phyloP scores from a whole-genome alignment of 1,140 invertebrate species.

The Philaenus spumarius region DNA sequence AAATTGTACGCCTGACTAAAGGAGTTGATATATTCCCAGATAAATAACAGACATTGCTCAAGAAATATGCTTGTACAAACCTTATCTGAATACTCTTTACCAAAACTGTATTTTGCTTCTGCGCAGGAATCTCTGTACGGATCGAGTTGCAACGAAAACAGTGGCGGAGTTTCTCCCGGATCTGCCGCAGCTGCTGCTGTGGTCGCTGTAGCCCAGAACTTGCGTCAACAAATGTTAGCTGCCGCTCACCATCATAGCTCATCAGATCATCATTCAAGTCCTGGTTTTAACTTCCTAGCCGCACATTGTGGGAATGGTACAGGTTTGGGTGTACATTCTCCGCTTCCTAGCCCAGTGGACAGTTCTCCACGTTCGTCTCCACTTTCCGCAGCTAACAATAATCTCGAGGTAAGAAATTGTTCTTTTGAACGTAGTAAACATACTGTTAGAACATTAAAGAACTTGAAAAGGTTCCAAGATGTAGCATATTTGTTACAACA shows the following conservation, averaged over 20 bases:
- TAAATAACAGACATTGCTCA: too few relatives aligned
- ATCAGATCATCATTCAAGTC: background rate
- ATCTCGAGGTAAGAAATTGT: slow-evolving; percentile 22
- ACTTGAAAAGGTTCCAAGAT: too few relatives aligned
- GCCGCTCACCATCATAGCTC: slow-evolving; percentile 45
- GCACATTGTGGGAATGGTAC: slow-evolving; percentile 25
- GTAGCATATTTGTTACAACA: too few relatives aligned
- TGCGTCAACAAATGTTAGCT: slow-evolving; percentile 63
- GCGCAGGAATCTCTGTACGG: slow-evolving; percentile 13
- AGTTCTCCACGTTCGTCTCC: slow-evolving; percentile 25
- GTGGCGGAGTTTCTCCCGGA: slow-evolving; percentile 56
- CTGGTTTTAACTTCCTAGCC: slow-evolving; percentile 12
- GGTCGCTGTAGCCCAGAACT: slow-evolving; percentile 61
- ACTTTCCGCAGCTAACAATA: slow-evolving; percentile 24
- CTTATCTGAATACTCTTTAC: too few relatives aligned
- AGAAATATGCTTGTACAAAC: too few relatives aligned
- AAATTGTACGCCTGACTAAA: too few relatives aligned
- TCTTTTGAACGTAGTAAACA: too few relatives aligned
- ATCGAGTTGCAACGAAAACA: slow-evolving; percentile 34
- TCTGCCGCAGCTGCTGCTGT: slow-evolving; percentile 58
- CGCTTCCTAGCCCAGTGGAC: slow-evolving; percentile 23
- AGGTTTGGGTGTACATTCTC: slow-evolving; percentile 21
- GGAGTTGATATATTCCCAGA: too few relatives aligned
- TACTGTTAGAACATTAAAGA: too few relatives aligned
- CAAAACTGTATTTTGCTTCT: too few relatives aligned